Base-by-base conservation (phyloP, 2,113 vertebrate species). In the Martes martes region DNA sequence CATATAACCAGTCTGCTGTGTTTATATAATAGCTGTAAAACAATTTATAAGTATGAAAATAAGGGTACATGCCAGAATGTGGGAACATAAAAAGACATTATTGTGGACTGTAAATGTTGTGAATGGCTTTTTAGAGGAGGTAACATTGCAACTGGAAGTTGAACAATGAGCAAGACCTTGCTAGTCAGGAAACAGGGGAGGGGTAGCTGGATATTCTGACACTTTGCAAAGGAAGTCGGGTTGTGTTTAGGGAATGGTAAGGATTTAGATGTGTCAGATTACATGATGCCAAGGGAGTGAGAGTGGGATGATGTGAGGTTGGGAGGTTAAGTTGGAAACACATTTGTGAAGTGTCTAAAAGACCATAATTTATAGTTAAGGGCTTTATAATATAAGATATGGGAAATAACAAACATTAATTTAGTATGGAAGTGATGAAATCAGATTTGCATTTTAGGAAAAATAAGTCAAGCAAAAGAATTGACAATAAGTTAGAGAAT, bases 371-470 rank as follows among this genome's bases (percentile, higher is more conserved):
- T 89, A 28, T 33, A 96, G 69, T 55, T 93, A 28, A 80, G 26
- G 4, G 2, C 47, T 88, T 85, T 88, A 13, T n/a, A 84, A 74
- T 74, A 3, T 63, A 63, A 92, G 18, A 71, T 59, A 61, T 52
- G 13, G 19, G 82, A 50, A 81, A 71, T 13, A 89, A 21, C 39
- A 88, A 92, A 63, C 31, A 67, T 61, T 55, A 69, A 57, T 81
- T 94, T 57, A 83, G 14, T 57, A 81, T 23, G 11, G 9, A 83
- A 91, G 11, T 91, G 39, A 33, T 78, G 63, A 47, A 45, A 94
- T 82, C 47, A 39, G 78, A 92, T 50, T 87, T 59, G 4, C 36
- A 81, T 93, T 96, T 95, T 91, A 71, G 57, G 76, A 90, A 97
- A 93, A 93, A 57, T 63, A 97, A 42, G 21, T 87, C 3, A 28